These are phyloP conservation scores for Tauraco hartlaubi DNA, from an alignment of 2,797 vertebrate genomes.

Conservation along the genomic window DNA sequence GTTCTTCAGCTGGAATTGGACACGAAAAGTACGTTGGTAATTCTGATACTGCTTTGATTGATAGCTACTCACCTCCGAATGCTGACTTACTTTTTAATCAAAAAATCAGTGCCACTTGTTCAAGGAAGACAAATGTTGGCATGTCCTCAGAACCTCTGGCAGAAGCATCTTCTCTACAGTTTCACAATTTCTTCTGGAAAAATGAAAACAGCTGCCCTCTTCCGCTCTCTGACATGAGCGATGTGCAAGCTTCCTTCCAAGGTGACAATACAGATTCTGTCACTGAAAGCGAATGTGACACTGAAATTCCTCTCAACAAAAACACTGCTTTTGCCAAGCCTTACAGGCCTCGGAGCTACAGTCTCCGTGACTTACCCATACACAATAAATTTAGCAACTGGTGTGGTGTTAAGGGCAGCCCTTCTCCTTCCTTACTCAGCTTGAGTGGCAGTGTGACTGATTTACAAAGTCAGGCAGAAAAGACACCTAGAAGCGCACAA, in stretches of 20 bases:
- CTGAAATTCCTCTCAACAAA: slow-evolving; percentile 85
- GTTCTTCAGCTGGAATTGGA: neutral
- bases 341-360: slow-evolving; percentile 38
- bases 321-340: slow-evolving; percentile 48
- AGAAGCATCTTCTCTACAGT: neutral
- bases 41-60: slow-evolving; percentile 28
- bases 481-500: neutral
- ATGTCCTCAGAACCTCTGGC: neutral
- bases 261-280: slow-evolving; percentile 78
- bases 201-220: slow-evolving; percentile 15
- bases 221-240: slow-evolving; percentile 27
- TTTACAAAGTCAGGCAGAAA: slow-evolving; percentile 15
- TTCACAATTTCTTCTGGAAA: neutral
- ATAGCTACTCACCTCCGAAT: neutral
- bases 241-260: slow-evolving; percentile 49
- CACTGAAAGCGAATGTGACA: slow-evolving; percentile 86
- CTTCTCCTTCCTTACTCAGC: slow-evolving; percentile 6
- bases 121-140: neutral
- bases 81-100: neutral
- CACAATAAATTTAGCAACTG: slow-evolving; percentile 95
- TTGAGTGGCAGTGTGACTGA: slow-evolving; percentile 19
- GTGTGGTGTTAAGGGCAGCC: slow-evolving; percentile 84
- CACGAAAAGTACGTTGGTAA: neutral
- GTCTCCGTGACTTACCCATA: slow-evolving; percentile 82
- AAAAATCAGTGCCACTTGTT: neutral